A percentile compares a stretch with the other conserved stretches of the same genome.
Conservation (phyloP, 2,113 vertebrate genomes). For the Urocynchramus pylzowi region DNA sequence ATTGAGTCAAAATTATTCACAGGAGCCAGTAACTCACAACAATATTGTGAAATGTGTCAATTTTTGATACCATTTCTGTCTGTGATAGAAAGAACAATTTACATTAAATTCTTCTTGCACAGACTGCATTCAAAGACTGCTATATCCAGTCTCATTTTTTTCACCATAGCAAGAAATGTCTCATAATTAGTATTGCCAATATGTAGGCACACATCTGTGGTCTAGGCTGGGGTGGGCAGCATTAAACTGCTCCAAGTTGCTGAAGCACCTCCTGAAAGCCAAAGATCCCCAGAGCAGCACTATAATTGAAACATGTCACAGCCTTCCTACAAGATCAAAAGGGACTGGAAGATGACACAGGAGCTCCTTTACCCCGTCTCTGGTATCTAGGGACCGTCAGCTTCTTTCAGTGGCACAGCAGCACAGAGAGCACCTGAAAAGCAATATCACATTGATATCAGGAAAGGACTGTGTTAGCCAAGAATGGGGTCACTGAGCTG, state of each 20-base stretch:
- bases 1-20: background rate
- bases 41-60: background rate
- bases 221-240: background rate
- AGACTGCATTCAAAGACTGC: background rate
- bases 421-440: background rate
- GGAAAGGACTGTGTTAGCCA: background rate
- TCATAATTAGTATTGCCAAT: background rate
- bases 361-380: background rate
- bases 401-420: background rate
- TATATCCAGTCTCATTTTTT: background rate
- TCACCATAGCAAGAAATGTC: background rate
- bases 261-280: background rate
- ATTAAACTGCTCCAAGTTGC: background rate
- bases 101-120: background rate
- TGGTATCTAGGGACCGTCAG: background rate
- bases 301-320: background rate
- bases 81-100: background rate
- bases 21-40: background rate
- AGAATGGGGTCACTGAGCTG: background rate
- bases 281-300: background rate
- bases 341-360: background rate
- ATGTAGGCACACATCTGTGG: background rate
- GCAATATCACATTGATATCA: background rate
- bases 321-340: background rate
- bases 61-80: background rate